These are phyloP conservation scores for Poeciliopsis turrubarensis DNA, from an alignment of 2,113 vertebrate genomes.

Conservation along the genomic window DNA sequence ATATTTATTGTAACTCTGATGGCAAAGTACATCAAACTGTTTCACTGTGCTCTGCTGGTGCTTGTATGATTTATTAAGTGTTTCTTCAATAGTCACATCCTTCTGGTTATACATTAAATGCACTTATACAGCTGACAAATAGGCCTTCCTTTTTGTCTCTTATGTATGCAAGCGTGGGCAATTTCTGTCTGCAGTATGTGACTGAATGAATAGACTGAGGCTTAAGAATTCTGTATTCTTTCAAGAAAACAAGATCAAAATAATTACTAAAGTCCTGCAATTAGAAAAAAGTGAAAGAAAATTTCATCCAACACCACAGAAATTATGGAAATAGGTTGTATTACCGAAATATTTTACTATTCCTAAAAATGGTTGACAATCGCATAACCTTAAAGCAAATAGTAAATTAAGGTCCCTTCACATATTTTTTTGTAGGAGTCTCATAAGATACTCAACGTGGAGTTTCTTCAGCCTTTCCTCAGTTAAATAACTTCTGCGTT, in stretches of 20 bases:
- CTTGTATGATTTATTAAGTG: constrained; percentile 32
- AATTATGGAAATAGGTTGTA: neutral
- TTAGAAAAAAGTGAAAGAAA: neutral
- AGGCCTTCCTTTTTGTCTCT: neutral
- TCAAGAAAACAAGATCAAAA: neutral
- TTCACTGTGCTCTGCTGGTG: constrained; percentile 31
- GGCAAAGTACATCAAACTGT: constrained; percentile 17
- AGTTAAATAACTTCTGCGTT: neutral
- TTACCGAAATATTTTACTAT: neutral
- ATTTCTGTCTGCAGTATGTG: neutral
- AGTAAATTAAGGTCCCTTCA: too few species aligned
- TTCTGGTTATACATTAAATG: constrained; percentile 17
- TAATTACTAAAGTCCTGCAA: neutral
- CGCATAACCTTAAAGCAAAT: neutral
- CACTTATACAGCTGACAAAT: neutral
- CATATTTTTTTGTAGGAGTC: neutral
- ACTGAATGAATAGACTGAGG: neutral
- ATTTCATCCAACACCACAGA: neutral
- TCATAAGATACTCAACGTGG: neutral
- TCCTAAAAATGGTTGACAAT: neutral
- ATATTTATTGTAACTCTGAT: constrained; percentile 44
- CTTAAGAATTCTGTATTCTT: neutral
- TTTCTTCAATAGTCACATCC: constrained; percentile 15
- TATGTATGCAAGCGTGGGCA: neutral
- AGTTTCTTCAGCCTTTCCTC: neutral